A percentile compares a stretch with the other conserved stretches of the same genome.
Evolutionary conservation across 2,888 invertebrate genomes (phyloP).

Genomic region (Tigriopus californicus): DNA sequence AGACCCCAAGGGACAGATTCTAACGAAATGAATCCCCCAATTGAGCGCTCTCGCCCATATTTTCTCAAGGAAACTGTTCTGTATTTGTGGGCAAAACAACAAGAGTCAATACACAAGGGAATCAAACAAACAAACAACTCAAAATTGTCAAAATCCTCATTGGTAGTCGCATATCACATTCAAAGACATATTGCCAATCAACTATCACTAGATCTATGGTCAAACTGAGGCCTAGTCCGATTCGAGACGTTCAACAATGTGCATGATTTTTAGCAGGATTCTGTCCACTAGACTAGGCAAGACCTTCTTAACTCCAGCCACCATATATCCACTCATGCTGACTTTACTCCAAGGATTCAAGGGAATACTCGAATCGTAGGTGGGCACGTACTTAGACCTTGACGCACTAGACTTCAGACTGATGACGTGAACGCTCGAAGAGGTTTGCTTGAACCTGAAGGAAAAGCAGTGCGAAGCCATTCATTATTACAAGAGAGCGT

Average conservation of each 20-base stretch:
- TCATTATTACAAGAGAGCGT: no score
- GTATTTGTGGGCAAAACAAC: no score
- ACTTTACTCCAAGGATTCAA: slow-evolving; percentile 10
- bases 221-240: not conserved
- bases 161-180: not conserved
- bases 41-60: no score
- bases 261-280: not conserved
- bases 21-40: no score
- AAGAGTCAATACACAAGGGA: no score
- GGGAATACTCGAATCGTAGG: slow-evolving; percentile 1
- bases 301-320: not conserved
- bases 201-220: not conserved
- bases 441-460: not conserved
- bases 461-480: no score
- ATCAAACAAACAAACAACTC: no score
- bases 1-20: no score
- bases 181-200: not conserved
- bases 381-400: not conserved
- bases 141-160: not conserved
- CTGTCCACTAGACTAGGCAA: not conserved
- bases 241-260: not conserved
- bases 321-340: slow-evolving; percentile 7
- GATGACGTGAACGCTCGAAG: not conserved
- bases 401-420: not conserved
- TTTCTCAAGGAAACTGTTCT: no score